phyloP scores from a whole-genome alignment of 30 jellyfish, hydroid and myxozoan genomes.

The Chironex yamaguchii region DNA sequence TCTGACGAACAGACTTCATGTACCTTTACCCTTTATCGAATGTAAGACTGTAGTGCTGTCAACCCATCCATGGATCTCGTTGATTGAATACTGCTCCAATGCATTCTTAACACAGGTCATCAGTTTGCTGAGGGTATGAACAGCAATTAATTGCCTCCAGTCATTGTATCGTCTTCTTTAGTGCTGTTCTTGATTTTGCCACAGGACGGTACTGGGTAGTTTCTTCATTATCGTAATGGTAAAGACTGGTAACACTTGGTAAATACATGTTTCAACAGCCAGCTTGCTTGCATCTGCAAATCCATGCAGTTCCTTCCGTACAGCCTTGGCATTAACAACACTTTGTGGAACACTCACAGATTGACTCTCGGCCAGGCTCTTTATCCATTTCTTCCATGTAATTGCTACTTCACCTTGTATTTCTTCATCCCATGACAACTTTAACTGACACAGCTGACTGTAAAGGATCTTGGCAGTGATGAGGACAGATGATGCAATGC shows the following conservation, averaged over 20 bases:
- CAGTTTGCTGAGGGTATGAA: constrained; percentile 6
- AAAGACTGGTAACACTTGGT: not conserved
- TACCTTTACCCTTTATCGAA: constrained; percentile 17
- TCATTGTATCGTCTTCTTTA: constrained; percentile 19
- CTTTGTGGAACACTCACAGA: constrained; percentile 28
- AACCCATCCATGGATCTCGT: constrained; percentile 25
- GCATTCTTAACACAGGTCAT: constrained; percentile 21
- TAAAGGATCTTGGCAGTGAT: constrained; percentile 8
- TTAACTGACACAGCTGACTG: constrained; percentile 4
- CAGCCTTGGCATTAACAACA: constrained; percentile 2
- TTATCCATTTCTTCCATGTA: constrained; percentile 8
- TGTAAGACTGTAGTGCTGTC: constrained; percentile 62
- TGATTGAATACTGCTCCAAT: constrained; percentile 53
- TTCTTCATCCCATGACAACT: constrained; percentile 25
- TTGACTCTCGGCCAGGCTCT: not conserved
- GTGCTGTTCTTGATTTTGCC: constrained; percentile 21
- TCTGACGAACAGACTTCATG: constrained; percentile 19
- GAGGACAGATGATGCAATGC: constrained; percentile 21
- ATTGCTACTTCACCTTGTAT: constrained; percentile 11
- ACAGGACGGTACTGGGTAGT: constrained; percentile 14
- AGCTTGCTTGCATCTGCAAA: constrained; percentile 29
- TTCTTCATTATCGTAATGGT: constrained; percentile 19
- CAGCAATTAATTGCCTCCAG: constrained; percentile 17
- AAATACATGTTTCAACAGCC: constrained; percentile 40
- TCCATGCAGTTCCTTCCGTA: constrained; percentile 17